phyloP scores from a whole-genome alignment of 2,888 invertebrate genomes.

The Ophion ventricosus region DNA sequence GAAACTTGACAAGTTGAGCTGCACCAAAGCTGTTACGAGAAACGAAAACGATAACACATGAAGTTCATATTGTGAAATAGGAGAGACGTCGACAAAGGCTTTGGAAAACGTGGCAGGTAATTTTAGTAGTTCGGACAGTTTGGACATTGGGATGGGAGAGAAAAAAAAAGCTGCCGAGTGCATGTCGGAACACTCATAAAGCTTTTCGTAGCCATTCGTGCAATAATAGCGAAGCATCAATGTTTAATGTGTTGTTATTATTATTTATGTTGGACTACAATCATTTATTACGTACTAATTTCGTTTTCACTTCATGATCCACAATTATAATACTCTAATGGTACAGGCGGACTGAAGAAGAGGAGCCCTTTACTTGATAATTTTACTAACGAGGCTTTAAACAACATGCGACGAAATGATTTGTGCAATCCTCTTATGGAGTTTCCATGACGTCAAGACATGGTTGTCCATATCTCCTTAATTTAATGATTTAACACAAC shows the following conservation, averaged over 20 bases:
- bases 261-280: no score
- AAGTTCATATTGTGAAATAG: neutral
- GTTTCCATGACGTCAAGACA: no score
- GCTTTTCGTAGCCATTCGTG: neutral
- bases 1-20: constrained; percentile 38
- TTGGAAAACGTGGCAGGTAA: neutral
- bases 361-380: no score
- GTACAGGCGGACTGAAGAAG: no score
- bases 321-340: no score
- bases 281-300: no score
- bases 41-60: neutral
- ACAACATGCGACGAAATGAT: no score
- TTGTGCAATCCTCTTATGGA: no score
- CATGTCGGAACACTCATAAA: neutral
- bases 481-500: no score
- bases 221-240: neutral
- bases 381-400: no score
- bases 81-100: neutral
- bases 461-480: no score
- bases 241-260: neutral
- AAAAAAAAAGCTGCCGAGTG: neutral
- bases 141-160: neutral
- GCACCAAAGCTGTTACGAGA: neutral
- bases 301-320: no score
- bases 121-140: neutral